phyloP scores from a whole-genome alignment of 2,797 vertebrate species.

The Tadarida brasiliensis region DNA sequence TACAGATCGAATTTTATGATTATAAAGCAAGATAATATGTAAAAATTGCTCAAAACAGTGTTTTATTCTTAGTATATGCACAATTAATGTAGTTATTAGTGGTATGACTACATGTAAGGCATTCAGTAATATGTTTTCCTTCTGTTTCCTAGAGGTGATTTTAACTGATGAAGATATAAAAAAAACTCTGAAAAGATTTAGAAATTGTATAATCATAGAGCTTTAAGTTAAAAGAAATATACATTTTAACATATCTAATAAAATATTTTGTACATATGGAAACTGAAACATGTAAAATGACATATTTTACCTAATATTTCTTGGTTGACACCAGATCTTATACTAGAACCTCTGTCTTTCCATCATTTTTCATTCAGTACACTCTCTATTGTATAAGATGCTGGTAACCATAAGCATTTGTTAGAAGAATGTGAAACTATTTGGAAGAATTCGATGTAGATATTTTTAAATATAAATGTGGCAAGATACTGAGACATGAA shows the following conservation, averaged over 20 bases:
- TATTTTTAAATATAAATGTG: neutral
- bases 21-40: neutral
- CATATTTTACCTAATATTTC: neutral
- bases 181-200: neutral
- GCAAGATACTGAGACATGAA: neutral
- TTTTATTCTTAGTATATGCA: neutral
- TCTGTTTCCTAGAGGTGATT: neutral
- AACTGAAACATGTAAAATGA: neutral
- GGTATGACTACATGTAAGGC: neutral
- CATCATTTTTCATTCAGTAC: neutral
- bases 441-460: neutral
- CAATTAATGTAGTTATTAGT: neutral
- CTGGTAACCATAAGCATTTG: neutral
- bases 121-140: neutral
- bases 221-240: neutral
- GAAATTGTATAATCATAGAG: neutral
- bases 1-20: neutral
- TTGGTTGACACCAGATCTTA: neutral
- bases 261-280: neutral
- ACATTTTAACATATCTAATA: neutral
- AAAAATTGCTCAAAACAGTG: neutral
- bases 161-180: neutral
- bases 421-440: neutral
- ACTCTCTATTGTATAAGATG: neutral
- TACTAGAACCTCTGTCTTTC: neutral